Conservation (phyloP, 2,797 vertebrate species). For the Gobio occitaniae region DNA sequence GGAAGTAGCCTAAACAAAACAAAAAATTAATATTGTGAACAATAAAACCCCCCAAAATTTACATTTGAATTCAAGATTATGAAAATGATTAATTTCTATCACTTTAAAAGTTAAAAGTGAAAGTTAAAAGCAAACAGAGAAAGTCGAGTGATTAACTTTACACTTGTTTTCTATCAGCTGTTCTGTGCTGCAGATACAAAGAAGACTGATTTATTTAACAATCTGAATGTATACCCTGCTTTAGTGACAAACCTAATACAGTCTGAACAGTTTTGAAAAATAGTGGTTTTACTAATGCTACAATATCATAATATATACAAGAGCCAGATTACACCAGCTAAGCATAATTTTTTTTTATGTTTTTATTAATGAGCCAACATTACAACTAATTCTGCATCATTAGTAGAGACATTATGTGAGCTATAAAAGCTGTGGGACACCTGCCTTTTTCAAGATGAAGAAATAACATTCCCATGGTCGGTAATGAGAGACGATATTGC, state of each 20-base stretch:
- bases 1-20: neutral
- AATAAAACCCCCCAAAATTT: too few species aligned
- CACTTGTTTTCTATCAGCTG: too few species aligned
- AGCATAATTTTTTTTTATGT: constrained; percentile 26
- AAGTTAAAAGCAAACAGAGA: too few species aligned
- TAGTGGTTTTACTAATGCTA: neutral
- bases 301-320: neutral
- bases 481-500: constrained; percentile 24
- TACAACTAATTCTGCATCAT: constrained; percentile 62
- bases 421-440: constrained; percentile 62
- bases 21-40: neutral
- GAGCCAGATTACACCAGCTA: neutral
- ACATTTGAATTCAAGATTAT: neutral
- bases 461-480: constrained; percentile 20
- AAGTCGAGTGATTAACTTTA: too few species aligned
- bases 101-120: too few species aligned
- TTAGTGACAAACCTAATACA: neutral
- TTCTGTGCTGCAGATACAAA: too few species aligned
- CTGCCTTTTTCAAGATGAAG: constrained; percentile 17
- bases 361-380: constrained; percentile 56
- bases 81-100: neutral
- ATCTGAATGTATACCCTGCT: neutral
- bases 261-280: neutral
- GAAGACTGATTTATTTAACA: too few species aligned
- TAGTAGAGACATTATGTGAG: constrained; percentile 68